Evolutionary conservation across 2,888 invertebrate genomes (phyloP).

Genomic region (Elegia similella): DNA sequence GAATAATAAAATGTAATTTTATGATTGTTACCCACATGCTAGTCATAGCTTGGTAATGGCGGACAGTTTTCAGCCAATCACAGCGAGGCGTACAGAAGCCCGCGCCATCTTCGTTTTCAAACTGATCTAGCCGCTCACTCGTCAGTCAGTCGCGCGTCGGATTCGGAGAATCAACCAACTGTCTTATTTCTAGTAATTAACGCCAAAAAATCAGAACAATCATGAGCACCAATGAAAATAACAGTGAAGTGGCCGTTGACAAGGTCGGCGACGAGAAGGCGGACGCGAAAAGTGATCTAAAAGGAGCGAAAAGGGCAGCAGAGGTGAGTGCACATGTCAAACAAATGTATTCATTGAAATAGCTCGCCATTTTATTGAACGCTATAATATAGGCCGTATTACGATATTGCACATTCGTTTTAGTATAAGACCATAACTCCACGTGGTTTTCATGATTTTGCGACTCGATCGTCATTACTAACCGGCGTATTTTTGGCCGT

Average conservation of each 20-base stretch:
- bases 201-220: conserved; percentile 73
- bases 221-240: conserved; percentile 87
- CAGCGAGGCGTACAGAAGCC: conserved; percentile 64
- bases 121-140: conserved; percentile 84
- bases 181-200: conserved; percentile 65
- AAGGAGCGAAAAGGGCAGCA: conserved; percentile 93
- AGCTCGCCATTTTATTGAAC: conserved; percentile 80
- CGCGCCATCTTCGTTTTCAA: conserved; percentile 94
- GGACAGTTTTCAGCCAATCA: conserved; percentile 61
- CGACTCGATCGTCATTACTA: conserved; percentile 29
- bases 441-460: conserved; percentile 47
- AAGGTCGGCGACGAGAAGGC: conserved; percentile 90
- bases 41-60: conserved; percentile 64
- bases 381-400: conserved; percentile 47
- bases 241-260: conserved; percentile 91
- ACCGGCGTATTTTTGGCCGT: conserved; percentile 76
- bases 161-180: conserved; percentile 80
- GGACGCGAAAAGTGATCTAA: conserved; percentile 90
- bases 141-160: conserved; percentile 87
- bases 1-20: conserved; percentile 34
- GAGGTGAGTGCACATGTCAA: conserved; percentile 87
- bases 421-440: conserved; percentile 35
- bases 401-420: conserved; percentile 31
- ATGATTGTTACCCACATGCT: conserved; percentile 61
- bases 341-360: conserved; percentile 70